Evolutionary conservation across 2,888 invertebrate species (phyloP).

Genomic region (Mesoligia furuncula): DNA sequence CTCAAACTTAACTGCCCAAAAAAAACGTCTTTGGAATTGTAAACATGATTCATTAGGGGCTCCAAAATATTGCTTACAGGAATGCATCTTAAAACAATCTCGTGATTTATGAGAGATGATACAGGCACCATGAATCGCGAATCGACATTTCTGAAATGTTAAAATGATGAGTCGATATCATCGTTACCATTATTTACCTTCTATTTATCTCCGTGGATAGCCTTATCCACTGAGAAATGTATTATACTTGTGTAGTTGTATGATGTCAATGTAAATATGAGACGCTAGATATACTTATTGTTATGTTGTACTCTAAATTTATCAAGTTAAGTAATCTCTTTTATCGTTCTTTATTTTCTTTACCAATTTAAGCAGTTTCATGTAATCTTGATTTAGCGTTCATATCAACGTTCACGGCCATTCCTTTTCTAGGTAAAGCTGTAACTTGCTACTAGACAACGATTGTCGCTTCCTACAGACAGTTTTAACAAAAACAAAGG

Average conservation of each 20-base stretch:
- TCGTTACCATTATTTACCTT: constrained; percentile 18
- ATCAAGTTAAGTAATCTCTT: constrained; percentile 13
- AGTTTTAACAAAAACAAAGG: constrained; percentile 15
- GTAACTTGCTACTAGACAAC: background rate
- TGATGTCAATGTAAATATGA: constrained; percentile 39
- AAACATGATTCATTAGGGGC: constrained; percentile 16
- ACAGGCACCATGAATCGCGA: background rate
- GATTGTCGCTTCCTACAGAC: constrained; percentile 38
- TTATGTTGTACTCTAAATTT: constrained; percentile 7
- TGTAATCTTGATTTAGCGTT: constrained; percentile 23
- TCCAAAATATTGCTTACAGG: background rate
- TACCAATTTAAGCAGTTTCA: background rate
- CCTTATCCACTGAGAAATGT: background rate
- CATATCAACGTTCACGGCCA: background rate
- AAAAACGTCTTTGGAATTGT: background rate
- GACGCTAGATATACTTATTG: background rate
- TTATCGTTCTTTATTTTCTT: constrained; percentile 13
- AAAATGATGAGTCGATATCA: constrained; percentile 18
- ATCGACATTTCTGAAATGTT: constrained; percentile 15
- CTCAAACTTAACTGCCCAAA: background rate
- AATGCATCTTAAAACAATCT: constrained; percentile 2
- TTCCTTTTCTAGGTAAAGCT: background rate
- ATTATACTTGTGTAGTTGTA: background rate
- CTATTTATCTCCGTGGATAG: constrained; percentile 18
- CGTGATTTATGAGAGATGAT: background rate